A percentile compares a stretch with the other conserved stretches of the same genome.
Conservation (phyloP, 2,113 vertebrate genomes). For the Isurus oxyrinchus region DNA sequence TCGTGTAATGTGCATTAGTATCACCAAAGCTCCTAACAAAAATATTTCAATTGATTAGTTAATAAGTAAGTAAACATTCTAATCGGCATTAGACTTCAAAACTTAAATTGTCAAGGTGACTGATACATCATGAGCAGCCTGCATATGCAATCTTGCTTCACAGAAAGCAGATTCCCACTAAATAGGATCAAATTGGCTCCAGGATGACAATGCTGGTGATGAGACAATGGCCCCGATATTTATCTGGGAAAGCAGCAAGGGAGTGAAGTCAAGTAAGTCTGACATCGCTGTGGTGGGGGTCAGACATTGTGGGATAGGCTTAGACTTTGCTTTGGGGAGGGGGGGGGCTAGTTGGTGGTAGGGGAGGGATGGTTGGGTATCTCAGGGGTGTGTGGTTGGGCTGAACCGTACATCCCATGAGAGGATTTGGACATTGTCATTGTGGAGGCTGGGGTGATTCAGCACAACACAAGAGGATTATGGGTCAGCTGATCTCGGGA, state of each 20-base stretch:
- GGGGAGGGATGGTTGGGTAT: no score
- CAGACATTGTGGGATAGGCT: neutral
- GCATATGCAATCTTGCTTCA: neutral
- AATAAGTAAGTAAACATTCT: neutral
- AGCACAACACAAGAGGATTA: neutral
- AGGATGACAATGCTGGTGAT: neutral
- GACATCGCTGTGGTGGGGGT: neutral
- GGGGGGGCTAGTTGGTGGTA: neutral
- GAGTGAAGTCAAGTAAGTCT: neutral
- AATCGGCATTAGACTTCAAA: neutral
- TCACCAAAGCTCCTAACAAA: neutral
- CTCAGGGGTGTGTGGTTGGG: no score
- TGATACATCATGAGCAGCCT: no score
- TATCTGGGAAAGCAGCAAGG: neutral
- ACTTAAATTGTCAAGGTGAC: neutral
- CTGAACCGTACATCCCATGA: neutral
- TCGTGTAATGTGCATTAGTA: neutral
- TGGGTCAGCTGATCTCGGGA: neutral
- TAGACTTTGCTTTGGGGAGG: neutral
- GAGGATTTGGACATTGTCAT: neutral
- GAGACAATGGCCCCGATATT: neutral
- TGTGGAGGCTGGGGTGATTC: neutral
- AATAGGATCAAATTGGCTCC: neutral
- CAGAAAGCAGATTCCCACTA: neutral
- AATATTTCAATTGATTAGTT: neutral